A percentile compares a stretch with the other conserved stretches of the same genome.
phyloP scores from a whole-genome alignment of 2,888 invertebrate species.

The Hyles lineata region DNA sequence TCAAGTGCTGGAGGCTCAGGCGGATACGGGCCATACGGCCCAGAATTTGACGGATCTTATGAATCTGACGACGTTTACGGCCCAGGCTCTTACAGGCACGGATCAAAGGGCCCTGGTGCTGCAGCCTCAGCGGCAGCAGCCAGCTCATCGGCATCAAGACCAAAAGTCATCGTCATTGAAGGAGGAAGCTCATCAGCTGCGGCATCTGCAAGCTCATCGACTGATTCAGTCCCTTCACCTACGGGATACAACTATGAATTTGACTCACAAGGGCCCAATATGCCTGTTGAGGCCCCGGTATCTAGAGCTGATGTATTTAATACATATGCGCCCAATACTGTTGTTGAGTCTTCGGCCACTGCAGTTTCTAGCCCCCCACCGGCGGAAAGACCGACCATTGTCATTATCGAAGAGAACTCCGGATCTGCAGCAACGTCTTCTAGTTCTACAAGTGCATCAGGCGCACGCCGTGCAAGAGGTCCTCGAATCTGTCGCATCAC shows the following conservation, averaged over 20 bases:
- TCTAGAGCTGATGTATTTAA: background rate
- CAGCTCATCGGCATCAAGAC: background rate
- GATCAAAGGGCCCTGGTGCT: too few relatives aligned
- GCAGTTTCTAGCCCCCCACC: background rate
- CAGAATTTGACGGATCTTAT: too few relatives aligned
- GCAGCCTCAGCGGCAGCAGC: too few relatives aligned
- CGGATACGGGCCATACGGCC: too few relatives aligned
- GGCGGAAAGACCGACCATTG: constrained; percentile 28
- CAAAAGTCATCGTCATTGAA: constrained; percentile 9
- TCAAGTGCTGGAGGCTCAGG: too few relatives aligned
- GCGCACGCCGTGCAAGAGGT: background rate
- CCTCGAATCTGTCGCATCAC: constrained; percentile 54
- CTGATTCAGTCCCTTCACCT: background rate
- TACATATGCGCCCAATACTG: background rate
- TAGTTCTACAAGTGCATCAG: constrained; percentile 22
- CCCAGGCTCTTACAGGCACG: too few relatives aligned
- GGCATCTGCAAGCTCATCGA: constrained; percentile 29
- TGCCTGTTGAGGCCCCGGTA: background rate
- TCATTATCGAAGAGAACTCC: constrained; percentile 36
- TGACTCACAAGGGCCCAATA: background rate
- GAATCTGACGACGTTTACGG: too few relatives aligned
- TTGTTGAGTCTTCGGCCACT: background rate
- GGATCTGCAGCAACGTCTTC: constrained; percentile 31
- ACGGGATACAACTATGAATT: background rate
- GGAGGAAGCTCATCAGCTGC: constrained; percentile 21